These are phyloP conservation scores for Tuberolachnus salignus DNA, from an alignment of 2,888 invertebrate species.

Conservation along the genomic window DNA sequence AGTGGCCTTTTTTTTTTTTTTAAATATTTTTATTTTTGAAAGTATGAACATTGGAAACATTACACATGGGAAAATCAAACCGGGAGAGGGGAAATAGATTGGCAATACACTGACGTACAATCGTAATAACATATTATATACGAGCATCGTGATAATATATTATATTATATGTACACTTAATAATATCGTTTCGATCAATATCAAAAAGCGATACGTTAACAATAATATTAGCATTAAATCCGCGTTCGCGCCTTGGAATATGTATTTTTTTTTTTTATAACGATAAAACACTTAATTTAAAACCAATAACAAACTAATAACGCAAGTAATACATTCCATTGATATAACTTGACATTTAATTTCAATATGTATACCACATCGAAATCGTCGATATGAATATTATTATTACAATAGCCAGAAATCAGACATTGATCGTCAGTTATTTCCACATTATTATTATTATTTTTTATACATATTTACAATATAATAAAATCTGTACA, in stretches of 20 bases:
- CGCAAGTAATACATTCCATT: neutral
- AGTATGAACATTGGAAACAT: no score
- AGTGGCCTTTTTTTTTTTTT: no score
- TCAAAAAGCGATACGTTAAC: neutral
- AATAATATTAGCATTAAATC: neutral
- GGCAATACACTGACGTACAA: no score
- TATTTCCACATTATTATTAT: neutral
- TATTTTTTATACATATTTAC: conserved; percentile 5
- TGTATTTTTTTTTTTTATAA: no score
- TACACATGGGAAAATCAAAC: no score
- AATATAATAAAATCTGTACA: neutral
- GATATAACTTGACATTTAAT: neutral
- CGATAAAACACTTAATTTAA: no score
- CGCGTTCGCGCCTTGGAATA: no score
- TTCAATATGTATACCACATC: neutral
- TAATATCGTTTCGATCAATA: neutral
- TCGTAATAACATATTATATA: no score
- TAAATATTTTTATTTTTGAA: no score
- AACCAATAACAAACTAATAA: no score
- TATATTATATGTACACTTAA: neutral
- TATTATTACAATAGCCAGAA: neutral
- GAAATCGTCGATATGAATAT: neutral
- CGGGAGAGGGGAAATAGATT: no score
- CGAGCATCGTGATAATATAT: no score
- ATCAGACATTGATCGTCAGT: neutral